These are phyloP conservation scores for Onychomys arenicola DNA, from an alignment of 2,797 vertebrate species.

Conservation along the genomic window DNA sequence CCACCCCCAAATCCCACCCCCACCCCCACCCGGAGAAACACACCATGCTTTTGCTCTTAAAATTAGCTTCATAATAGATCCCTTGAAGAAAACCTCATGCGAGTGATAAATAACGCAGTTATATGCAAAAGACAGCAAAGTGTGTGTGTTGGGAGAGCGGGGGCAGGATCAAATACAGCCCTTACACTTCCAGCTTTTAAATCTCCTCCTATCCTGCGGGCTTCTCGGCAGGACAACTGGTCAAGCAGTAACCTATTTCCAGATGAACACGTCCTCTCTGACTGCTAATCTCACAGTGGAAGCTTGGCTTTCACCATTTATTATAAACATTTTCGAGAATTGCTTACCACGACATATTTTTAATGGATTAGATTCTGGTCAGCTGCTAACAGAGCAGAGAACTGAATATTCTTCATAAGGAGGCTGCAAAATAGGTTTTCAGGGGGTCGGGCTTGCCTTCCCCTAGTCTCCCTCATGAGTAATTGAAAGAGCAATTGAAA, in stretches of 20 bases:
- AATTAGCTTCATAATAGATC: slow-evolving; percentile 63
- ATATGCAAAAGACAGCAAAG: slow-evolving; percentile 79
- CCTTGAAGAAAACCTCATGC: slow-evolving; percentile 78
- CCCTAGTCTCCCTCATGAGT: slow-evolving; percentile 58
- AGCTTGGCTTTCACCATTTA: slow-evolving; percentile 83
- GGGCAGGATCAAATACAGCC: slow-evolving; percentile 35
- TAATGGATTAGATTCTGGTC: slow-evolving; percentile 80
- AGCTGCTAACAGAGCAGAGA: slow-evolving; percentile 77
- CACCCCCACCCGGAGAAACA: not conserved
- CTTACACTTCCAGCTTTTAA: slow-evolving; percentile 60
- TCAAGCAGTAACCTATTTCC: slow-evolving; percentile 84
- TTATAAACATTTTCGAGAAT: slow-evolving; percentile 85
- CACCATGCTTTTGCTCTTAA: not conserved
- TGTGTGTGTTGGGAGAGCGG: not conserved
- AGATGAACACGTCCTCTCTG: slow-evolving; percentile 75
- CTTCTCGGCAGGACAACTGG: slow-evolving; percentile 23
- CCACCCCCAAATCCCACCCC: too few species aligned
- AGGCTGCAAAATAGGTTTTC: slow-evolving; percentile 56
- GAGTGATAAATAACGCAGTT: slow-evolving; percentile 77
- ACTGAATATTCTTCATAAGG: slow-evolving; percentile 67
- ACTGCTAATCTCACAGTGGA: slow-evolving; percentile 77
- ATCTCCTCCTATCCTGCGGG: slow-evolving; percentile 54
- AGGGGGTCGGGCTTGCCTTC: slow-evolving; percentile 55
- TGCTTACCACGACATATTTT: slow-evolving; percentile 81
- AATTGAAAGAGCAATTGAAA: slow-evolving; percentile 66